Evolutionary conservation across 2,797 vertebrate genomes (phyloP).

Genomic region (Numenius phaeopus): DNA sequence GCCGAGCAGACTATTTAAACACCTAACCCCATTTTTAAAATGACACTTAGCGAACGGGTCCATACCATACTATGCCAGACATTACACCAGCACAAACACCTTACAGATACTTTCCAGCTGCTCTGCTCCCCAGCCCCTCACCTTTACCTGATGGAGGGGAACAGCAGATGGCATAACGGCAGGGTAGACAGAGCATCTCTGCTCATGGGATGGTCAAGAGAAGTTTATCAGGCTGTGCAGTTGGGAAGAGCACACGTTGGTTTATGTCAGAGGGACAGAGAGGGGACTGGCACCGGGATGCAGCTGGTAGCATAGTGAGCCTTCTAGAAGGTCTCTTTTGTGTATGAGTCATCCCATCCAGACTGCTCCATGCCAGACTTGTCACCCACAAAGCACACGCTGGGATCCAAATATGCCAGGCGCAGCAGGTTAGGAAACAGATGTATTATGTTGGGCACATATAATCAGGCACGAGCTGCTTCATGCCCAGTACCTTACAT

Average conservation of each 20-base stretch:
- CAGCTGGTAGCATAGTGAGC: slow-evolving; percentile 28
- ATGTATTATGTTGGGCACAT: background rate
- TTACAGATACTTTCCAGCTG: background rate
- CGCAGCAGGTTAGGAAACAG: background rate
- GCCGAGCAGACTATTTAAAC: background rate
- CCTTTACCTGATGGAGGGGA: background rate
- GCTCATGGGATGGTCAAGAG: background rate
- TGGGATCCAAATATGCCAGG: background rate
- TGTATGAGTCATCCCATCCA: background rate
- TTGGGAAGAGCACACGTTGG: background rate
- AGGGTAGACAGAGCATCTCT: background rate
- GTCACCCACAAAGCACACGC: background rate
- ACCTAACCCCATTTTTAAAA: background rate
- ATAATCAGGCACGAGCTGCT: background rate
- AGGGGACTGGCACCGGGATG: background rate
- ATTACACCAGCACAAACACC: background rate
- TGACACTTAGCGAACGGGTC: background rate
- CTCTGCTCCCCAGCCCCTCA: background rate
- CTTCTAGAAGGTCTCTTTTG: slow-evolving; percentile 21
- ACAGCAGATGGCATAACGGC: background rate
- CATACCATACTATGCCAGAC: background rate
- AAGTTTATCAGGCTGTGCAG: background rate
- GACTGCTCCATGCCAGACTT: slow-evolving; percentile 4
- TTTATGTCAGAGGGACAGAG: background rate
- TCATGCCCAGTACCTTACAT: background rate